phyloP scores from a whole-genome alignment of 2,113 vertebrate genomes.

The Thymallus thymallus region DNA sequence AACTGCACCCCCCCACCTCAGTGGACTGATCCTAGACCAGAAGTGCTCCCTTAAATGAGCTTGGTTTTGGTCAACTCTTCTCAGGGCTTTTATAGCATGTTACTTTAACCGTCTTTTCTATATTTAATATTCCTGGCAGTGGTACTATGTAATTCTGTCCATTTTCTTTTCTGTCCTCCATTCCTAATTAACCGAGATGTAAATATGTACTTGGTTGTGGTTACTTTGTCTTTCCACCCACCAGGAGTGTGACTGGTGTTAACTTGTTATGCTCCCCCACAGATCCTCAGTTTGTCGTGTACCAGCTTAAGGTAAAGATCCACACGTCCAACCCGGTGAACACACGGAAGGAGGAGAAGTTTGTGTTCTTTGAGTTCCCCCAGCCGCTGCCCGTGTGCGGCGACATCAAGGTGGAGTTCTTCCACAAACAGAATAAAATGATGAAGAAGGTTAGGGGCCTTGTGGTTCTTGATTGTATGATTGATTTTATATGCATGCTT shows the following conservation, averaged over 20 bases:
- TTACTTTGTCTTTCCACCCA: background rate
- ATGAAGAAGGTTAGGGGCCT: constrained; percentile 91
- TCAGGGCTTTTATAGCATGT: no score
- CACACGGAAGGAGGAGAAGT: constrained; percentile 89
- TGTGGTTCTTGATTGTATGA: no score
- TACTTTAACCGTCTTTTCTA: no score
- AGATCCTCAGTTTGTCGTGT: constrained; percentile 97
- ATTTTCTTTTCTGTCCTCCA: no score
- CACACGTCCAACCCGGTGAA: constrained; percentile 88
- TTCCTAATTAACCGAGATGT: no score
- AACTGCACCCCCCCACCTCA: background rate
- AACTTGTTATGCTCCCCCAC: constrained; percentile 34
- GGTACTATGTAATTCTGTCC: no score
- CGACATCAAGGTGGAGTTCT: constrained; percentile 98
- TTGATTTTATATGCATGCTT: background rate
- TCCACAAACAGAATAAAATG: constrained; percentile 99
- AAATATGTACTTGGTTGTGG: background rate
- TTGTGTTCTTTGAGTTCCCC: constrained; percentile 93
- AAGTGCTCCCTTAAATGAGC: no score
- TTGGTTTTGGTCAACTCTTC: no score
- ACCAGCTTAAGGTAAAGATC: constrained; percentile 97
- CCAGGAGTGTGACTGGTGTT: background rate
- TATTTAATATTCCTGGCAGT: no score
- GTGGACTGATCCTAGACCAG: background rate
- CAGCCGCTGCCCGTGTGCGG: constrained; percentile 95